Evolutionary conservation across 2,888 invertebrate species (phyloP), one percentile per base, ranked within the genome.

Genomic region (Leptura quadrifasciata): DNA sequence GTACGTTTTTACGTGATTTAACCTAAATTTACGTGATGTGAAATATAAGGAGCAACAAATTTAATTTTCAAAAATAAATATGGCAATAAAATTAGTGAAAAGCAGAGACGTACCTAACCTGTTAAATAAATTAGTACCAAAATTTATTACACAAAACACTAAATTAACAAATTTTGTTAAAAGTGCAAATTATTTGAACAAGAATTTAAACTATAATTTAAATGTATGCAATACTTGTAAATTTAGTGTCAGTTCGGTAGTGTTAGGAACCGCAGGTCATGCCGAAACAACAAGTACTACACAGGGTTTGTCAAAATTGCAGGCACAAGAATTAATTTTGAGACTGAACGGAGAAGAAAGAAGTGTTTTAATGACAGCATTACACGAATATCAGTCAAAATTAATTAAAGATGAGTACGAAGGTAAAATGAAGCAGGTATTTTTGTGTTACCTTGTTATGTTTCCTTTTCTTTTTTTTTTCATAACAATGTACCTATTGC

Each of bases 341-440:
- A 92, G 93, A 83, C 90, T 96, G 52, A 95, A 93, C 54, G 91
- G 93, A 69, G 94, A 94, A 68, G 96, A 96, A 87, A 91, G 96
- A 68, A 92, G 91, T 81, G 90, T 94, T 80, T 90, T 96, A 63
- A 91, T 93, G 75, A 89, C 90, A 61, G 95, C 95, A 1, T 88
- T 96, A 58, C 93, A 93, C 81, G 94, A 95, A 87, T 94, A 93
- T 86, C 93, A 95, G 85, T 94, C 95, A 0, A 93, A 94, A 84
- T 91, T 92, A 85, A 91, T 93, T 73, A 95, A 95, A 88, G 94
- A 94, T 76, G 93, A 93, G 85, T 95, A 93, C 86, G 95, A 95
- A 93, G 95, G 96, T 95, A 91, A 82, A 73, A 79, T 64, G 63
- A 70, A 74, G 67, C 72, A 79, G 89, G 87, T 85, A 74, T 75